phyloP scores from a whole-genome alignment of 2,797 vertebrate genomes.

The Parambassis ranga region DNA sequence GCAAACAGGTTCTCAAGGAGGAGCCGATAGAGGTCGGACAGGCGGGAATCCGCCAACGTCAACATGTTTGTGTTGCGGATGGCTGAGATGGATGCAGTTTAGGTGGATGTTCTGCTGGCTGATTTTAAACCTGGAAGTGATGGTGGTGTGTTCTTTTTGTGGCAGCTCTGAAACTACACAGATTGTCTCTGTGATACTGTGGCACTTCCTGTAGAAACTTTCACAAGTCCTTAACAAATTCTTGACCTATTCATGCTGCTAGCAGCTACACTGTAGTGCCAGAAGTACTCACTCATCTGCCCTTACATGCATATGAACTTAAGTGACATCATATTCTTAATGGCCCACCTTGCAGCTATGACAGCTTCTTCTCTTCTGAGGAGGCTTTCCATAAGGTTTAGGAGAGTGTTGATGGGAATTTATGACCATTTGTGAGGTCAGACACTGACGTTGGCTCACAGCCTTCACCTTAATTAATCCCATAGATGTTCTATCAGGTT shows the following conservation, averaged over 20 bases:
- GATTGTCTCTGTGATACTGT: neutral
- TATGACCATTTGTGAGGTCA: too few relatives aligned
- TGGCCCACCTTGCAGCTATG: too few relatives aligned
- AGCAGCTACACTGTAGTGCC: conserved; percentile 14
- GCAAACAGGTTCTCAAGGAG: conserved; percentile 81
- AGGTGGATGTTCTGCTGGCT: conserved; percentile 44
- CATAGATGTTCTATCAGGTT: too few relatives aligned
- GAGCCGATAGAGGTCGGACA: conserved; percentile 60
- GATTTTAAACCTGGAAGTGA: conserved; percentile 26
- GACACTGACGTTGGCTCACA: too few relatives aligned
- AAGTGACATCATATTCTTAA: too few relatives aligned
- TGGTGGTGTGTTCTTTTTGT: conserved; percentile 18
- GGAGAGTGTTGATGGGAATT: too few relatives aligned
- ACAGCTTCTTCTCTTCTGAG: too few relatives aligned
- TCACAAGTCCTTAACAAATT: conserved; percentile 49
- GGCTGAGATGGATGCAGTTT: conserved; percentile 35
- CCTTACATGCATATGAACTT: too few relatives aligned
- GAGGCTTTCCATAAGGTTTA: too few relatives aligned
- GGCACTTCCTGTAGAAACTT: conserved; percentile 38
- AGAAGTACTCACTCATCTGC: too few relatives aligned
- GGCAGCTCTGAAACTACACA: neutral
- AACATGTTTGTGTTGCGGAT: conserved; percentile 57
- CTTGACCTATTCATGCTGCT: conserved; percentile 4
- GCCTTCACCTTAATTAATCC: too few relatives aligned
- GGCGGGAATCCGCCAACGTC: conserved; percentile 66